Base-by-base conservation (phyloP, 1,140 invertebrate genomes). In the Eciton burchellii region DNA sequence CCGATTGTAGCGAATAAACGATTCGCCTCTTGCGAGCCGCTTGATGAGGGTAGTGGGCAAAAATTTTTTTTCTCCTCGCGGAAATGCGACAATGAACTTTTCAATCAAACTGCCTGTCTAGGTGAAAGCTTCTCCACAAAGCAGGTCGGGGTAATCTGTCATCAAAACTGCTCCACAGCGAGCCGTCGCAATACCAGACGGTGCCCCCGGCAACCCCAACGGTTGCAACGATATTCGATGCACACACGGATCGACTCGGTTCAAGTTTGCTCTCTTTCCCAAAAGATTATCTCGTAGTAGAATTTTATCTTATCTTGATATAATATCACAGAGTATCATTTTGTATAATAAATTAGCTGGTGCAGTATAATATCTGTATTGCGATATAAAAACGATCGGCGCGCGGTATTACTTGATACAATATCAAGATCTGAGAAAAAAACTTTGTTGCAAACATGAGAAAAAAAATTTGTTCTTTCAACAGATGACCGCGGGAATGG, bases 131-230 rank as follows among this genome's bases (percentile, higher is more conserved):
- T 83, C 91, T 90, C 92, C 92, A 94, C 93, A 94, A 93, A 92
- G 92, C 92, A 91, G 89, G 92, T 92, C 93, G 89, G 92, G 92
- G 93, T 93, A 93, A 94, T 94, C 93, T 94, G 93, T 94, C 93
- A 94, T 94, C 92, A 92, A 91, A 91, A 91, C 91, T 90, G 91
- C 84, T 92, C 90, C 88, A 90, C 88, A 82, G 72, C 85, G 88
- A 90, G 87, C 91, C 89, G 89, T 84, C 88, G 88, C 90, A 88
- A 91, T 89, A 92, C 84, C 91, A 92, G 90, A 91, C 92, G 90
- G 91, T 88, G 88, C 89, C 89, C 84, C 82, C 87, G 84, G 87
- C 83, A 87, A 82, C 66, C 82, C 86, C 88, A 88, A 91, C 73
- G 73, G 86, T 87, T 83, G 81, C 84, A 82, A 79, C 81, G 57